Evolutionary conservation across 2,113 vertebrate genomes (phyloP).

Genomic region (Neoarius graeffei): DNA sequence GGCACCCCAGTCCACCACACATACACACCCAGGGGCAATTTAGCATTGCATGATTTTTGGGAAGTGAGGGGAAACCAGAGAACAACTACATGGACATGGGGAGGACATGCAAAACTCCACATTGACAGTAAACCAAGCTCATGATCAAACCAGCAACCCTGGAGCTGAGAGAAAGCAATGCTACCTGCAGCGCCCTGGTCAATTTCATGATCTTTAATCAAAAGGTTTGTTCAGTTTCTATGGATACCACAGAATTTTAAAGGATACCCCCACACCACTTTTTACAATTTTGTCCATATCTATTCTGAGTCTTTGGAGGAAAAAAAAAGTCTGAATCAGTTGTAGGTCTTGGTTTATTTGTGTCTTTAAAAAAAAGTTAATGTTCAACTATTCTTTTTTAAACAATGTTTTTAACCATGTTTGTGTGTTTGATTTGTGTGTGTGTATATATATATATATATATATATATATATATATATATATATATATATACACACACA

Average conservation of each 20-base stretch:
- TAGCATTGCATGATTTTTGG: background rate
- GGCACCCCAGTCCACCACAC: background rate
- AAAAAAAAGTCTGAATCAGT: background rate
- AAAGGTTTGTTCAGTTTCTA: background rate
- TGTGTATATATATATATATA: too few relatives aligned
- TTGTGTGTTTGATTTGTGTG: background rate
- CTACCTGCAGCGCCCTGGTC: background rate
- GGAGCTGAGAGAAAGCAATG: background rate
- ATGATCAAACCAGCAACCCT: background rate
- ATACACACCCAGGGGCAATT: background rate
- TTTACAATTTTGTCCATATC: background rate
- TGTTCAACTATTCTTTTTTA: too few relatives aligned
- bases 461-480: accelerated
- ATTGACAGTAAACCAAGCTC: background rate
- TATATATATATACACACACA: too few relatives aligned
- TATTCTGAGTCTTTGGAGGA: background rate
- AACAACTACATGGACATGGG: background rate
- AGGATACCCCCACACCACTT: background rate
- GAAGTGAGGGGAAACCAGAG: background rate
- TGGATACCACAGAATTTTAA: background rate
- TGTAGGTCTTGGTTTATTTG: background rate
- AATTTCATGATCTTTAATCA: constrained; percentile 7
- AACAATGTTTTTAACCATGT: too few relatives aligned
- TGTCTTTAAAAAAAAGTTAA: background rate
- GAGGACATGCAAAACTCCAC: too few relatives aligned